phyloP scores from a whole-genome alignment of 2,113 vertebrate species.

The Rhagologus leucostigma region DNA sequence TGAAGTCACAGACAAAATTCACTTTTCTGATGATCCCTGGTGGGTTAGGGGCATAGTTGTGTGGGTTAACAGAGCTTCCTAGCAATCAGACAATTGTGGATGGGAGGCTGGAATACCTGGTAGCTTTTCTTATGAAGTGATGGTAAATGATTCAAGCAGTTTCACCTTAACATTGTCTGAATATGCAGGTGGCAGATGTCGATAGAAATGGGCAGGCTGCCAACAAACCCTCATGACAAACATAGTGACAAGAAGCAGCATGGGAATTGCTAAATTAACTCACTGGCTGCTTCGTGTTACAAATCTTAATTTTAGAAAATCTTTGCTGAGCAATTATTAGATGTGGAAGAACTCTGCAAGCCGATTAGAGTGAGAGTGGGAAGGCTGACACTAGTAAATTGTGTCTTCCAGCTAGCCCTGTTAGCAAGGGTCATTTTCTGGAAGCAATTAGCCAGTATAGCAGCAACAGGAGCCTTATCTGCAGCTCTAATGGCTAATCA shows the following conservation, averaged over 20 bases:
- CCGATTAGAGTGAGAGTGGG: not conserved
- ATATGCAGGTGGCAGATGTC: not conserved
- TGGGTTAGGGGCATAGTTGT: not conserved
- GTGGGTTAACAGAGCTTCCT: not conserved
- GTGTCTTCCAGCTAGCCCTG: not conserved
- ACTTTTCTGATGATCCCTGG: not conserved
- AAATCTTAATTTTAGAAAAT: constrained; percentile 10
- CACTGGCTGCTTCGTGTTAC: not conserved
- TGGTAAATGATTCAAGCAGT: not conserved
- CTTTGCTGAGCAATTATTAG: not conserved
- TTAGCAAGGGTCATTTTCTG: not conserved
- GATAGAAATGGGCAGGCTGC: not conserved
- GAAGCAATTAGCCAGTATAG: not conserved
- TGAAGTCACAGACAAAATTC: not conserved
- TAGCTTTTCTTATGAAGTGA: not conserved
- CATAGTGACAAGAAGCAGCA: not conserved
- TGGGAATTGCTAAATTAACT: not conserved
- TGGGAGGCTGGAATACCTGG: not conserved
- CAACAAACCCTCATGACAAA: not conserved
- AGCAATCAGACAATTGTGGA: not conserved
- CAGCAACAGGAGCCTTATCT: not conserved
- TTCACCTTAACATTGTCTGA: not conserved
- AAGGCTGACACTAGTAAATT: not conserved
- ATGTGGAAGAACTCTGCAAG: not conserved
- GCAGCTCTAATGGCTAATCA: not conserved